Conservation (phyloP, 2,888 invertebrate genomes). For the Epirrhoe tristata region DNA sequence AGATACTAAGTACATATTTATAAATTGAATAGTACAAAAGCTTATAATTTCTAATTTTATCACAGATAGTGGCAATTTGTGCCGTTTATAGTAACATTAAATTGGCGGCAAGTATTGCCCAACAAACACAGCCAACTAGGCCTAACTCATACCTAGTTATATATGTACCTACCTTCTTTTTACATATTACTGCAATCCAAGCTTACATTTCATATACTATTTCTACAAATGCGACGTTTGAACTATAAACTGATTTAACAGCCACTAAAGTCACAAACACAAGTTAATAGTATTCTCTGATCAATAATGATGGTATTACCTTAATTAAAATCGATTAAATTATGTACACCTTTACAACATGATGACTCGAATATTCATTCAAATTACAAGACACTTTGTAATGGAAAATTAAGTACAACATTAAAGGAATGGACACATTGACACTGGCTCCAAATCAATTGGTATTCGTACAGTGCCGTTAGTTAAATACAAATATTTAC, state of each 20-base stretch:
- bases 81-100: constrained; percentile 74
- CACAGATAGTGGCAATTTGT: constrained; percentile 78
- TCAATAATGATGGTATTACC: background rate
- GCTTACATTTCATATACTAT: constrained; percentile 13
- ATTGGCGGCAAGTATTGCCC: constrained; percentile 72
- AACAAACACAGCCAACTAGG: constrained; percentile 76
- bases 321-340: constrained; percentile 7
- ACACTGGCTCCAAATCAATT: constrained; percentile 22
- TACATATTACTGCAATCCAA: constrained; percentile 18
- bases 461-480: constrained; percentile 28
- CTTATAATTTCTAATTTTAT: constrained; percentile 77
- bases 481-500: constrained; percentile 42
- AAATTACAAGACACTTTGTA: constrained; percentile 1
- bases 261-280: constrained; percentile 19
- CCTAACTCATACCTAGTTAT: constrained; percentile 55
- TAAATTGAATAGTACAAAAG: constrained; percentile 53
- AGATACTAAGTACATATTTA: constrained; percentile 46
- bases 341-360: constrained; percentile 15
- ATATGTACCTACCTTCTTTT: constrained; percentile 22
- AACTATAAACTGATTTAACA: constrained; percentile 21
- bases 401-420: constrained; percentile 20
- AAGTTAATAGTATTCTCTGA: constrained; percentile 6
- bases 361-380: constrained; percentile 30
- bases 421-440: constrained; percentile 9
- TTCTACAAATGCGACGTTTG: constrained; percentile 28